phyloP scores from a whole-genome alignment of 2,113 vertebrate species.

The Scytalopus superciliaris region DNA sequence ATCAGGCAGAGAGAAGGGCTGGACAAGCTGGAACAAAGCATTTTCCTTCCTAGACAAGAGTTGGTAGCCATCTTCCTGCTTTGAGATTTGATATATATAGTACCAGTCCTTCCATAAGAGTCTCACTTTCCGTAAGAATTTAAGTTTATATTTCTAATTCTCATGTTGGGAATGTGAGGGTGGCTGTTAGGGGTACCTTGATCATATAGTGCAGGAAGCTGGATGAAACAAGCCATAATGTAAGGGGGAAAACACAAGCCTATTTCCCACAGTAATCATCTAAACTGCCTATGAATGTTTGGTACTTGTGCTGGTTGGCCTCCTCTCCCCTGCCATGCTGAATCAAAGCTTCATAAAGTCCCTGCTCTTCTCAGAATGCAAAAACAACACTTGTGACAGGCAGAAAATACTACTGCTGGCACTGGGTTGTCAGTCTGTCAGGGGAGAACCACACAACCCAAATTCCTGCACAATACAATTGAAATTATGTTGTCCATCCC shows the following conservation, averaged over 20 bases:
- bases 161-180: background rate
- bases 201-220: background rate
- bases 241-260: background rate
- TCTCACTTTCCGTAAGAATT: background rate
- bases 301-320: background rate
- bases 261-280: background rate
- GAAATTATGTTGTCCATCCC: background rate
- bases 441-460: background rate
- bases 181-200: background rate
- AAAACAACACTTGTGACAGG: constrained; percentile 40
- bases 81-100: background rate
- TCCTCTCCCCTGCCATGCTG: constrained; percentile 37
- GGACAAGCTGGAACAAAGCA: background rate
- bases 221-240: background rate
- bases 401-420: constrained; percentile 26
- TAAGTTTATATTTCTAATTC: background rate
- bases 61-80: background rate
- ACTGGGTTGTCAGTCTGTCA: background rate
- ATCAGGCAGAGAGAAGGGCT: background rate
- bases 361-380: constrained; percentile 14
- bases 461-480: background rate
- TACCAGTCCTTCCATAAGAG: background rate
- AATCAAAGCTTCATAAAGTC: constrained; percentile 57
- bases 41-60: background rate
- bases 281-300: background rate